A percentile compares a stretch with the other conserved stretches of the same genome.
Conservation (phyloP, 2,888 invertebrate genomes). For the Lochmaea capreae region DNA sequence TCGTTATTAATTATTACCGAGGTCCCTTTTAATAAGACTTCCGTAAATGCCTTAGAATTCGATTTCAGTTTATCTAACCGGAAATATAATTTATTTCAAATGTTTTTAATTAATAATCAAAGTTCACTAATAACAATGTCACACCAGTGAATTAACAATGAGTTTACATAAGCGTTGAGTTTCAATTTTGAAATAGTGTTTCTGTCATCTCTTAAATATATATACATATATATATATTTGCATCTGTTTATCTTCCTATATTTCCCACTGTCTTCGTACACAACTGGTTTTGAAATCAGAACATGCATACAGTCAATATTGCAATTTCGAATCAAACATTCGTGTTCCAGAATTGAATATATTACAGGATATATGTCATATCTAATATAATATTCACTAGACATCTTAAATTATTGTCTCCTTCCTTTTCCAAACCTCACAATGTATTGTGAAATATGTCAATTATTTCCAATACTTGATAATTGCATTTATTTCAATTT, state of each 20-base stretch:
- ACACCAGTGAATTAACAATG: too few species aligned
- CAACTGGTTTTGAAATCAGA: conserved; percentile 5
- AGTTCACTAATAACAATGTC: too few species aligned
- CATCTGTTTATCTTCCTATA: not conserved
- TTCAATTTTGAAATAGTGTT: not conserved
- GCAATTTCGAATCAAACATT: not conserved
- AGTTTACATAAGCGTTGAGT: too few species aligned
- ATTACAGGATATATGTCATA: not conserved
- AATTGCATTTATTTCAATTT: too few species aligned
- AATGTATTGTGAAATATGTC: not conserved
- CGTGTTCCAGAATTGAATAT: not conserved
- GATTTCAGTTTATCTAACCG: too few species aligned
- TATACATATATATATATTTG: not conserved
- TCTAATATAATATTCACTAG: not conserved
- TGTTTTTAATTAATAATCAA: too few species aligned
- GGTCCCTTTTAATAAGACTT: too few species aligned
- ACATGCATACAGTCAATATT: conserved; percentile 7
- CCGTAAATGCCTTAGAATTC: too few species aligned
- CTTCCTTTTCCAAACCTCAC: not conserved
- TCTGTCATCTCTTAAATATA: not conserved
- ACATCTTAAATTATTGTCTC: not conserved
- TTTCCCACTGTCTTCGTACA: not conserved
- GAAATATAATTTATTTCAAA: too few species aligned
- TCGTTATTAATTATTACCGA: too few species aligned
- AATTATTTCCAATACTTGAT: not conserved